These are phyloP conservation scores for Caradrina clavipalpis DNA, from an alignment of 2,888 invertebrate genomes.

Conservation along the genomic window DNA sequence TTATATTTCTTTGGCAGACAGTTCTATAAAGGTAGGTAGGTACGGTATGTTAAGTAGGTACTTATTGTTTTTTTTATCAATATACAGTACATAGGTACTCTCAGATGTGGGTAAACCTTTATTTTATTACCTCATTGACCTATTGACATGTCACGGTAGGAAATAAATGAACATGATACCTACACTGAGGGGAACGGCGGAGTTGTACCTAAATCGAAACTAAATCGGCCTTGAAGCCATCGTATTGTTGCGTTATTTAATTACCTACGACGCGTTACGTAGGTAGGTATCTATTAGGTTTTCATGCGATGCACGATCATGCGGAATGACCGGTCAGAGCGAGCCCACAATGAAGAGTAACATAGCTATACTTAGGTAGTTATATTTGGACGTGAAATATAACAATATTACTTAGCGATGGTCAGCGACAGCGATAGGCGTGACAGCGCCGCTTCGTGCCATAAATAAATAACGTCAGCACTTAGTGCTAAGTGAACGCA, in stretches of 20 bases:
- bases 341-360: constrained; percentile 4
- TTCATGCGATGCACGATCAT: neutral
- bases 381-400: constrained; percentile 10
- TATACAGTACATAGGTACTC: neutral
- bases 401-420: constrained; percentile 13
- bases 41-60: no score
- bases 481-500: constrained; percentile 30
- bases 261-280: neutral
- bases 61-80: no score
- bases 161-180: constrained; percentile 6
- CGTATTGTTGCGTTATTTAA: constrained; percentile 1
- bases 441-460: neutral
- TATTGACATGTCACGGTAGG: constrained; percentile 11
- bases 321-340: constrained; percentile 10
- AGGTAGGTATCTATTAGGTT: neutral
- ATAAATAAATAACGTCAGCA: constrained; percentile 20
- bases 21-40: no score
- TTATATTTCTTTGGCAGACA: no score
- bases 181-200: neutral
- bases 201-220: constrained; percentile 13
- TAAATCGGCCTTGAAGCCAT: constrained; percentile 11
- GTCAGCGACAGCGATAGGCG: constrained; percentile 10
- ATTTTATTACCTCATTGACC: neutral
- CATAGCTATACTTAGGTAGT: neutral
- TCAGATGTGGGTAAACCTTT: neutral